Base-by-base conservation (phyloP, 2,113 vertebrate genomes). In the Ailurus styani region DNA sequence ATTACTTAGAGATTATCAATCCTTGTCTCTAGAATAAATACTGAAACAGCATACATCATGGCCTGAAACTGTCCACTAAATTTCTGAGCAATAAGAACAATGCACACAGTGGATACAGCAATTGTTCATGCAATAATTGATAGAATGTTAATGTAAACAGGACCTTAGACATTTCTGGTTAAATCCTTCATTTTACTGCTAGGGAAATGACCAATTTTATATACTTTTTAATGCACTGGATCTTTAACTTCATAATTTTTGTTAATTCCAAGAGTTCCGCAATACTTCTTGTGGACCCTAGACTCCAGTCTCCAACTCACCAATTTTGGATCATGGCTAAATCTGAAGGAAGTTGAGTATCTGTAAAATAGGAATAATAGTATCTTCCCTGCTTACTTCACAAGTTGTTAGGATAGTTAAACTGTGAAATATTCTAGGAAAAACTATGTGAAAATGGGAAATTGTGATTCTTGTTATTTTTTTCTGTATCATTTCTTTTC, bases 351-450 rank as follows among this genome's bases (percentile, higher is more conserved):
- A 94, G 27, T 1, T 86, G 12, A 93, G 4, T 55, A 42, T 86
- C 37, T 77, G 7, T 70, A 89, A 85, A 86, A 85, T 60, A 5
- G 47, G 14, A 91, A 94, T 85, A 81, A 92, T 11, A 57, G 20
- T 37, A n/a, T 85, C 14, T 89, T 91, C 14, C 27, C 31, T 31
- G 14, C 27, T 3, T 77, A 94, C 21, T 15, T 94, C 78, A 75
- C 9, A 87, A 84, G 12, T 84, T 90, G 31, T 68, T 72, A 57
- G 62, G 52, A 79, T 9, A 85, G 88, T n/a, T 68, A 79, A 89
- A 87, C 8, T 70, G n/a, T 84, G 64, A 97, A 87, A 77, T 91
- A 82, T 70, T 89, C 92, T 25, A n/a, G 55, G 25, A 68, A 89
- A 87, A 82, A 64, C 62, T 47, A 42, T 15, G 54, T 62, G 9